These are phyloP conservation scores for Crotalus tigris DNA, from an alignment of 2,113 vertebrate species.

Conservation along the genomic window DNA sequence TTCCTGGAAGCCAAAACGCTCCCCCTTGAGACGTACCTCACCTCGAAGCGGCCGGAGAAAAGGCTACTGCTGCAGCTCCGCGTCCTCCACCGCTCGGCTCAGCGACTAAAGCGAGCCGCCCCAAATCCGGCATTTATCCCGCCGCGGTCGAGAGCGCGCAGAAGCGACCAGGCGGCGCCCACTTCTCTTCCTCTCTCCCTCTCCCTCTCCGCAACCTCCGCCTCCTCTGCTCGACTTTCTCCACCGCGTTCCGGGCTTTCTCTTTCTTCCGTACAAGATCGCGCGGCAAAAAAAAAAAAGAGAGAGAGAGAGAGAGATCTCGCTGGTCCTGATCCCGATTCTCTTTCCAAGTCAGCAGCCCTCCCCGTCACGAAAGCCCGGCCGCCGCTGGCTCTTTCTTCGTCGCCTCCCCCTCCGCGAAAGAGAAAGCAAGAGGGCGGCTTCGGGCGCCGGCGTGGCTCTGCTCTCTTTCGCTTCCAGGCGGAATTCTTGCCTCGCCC, in stretches of 20 bases:
- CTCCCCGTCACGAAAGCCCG: neutral
- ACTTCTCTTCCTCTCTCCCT: neutral
- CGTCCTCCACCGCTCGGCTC: neutral
- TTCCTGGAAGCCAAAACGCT: neutral
- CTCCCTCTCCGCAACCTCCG: constrained; percentile 36
- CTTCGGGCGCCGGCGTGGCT: neutral
- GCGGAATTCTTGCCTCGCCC: neutral
- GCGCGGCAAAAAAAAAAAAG: neutral
- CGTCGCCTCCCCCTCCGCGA: too few species aligned
- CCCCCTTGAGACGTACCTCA: neutral
- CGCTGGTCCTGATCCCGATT: neutral
- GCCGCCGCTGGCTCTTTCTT: neutral
- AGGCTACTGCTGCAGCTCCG: neutral
- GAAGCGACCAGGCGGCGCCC: neutral
- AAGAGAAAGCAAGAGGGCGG: neutral
- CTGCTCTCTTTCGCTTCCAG: neutral
- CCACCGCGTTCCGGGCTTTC: neutral
- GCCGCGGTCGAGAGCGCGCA: neutral
- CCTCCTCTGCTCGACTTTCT: constrained; percentile 29
- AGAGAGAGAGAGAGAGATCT: neutral
- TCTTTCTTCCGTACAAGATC: neutral
- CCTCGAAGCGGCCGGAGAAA: neutral
- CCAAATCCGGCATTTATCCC: constrained; percentile 4
- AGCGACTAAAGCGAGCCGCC: neutral
- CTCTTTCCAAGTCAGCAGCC: neutral